Conservation (phyloP, 2,797 vertebrate genomes). For the Phaenicophaeus curvirostris region DNA sequence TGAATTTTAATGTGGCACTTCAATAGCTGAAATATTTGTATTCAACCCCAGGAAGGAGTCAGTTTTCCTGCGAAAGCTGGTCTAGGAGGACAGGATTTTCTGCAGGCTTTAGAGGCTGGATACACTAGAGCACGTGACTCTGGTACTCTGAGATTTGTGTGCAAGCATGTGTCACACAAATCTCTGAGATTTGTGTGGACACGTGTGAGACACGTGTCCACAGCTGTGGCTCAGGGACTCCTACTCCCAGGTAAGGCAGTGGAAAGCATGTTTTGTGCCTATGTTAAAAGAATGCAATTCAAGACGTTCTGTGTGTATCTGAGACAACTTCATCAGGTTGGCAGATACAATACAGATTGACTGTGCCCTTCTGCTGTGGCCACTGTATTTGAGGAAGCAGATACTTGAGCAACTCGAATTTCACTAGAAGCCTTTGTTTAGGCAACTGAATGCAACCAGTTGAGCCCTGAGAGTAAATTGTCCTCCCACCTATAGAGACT, state of each 20-base stretch:
- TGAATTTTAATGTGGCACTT: not conserved
- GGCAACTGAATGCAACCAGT: not conserved
- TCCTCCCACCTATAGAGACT: not conserved
- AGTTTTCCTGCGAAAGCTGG: not conserved
- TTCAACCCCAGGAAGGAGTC: not conserved
- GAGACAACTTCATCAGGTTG: not conserved
- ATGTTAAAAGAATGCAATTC: not conserved
- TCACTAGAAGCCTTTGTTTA: not conserved
- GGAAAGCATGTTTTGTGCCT: not conserved
- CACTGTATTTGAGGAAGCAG: not conserved
- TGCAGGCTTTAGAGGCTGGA: not conserved
- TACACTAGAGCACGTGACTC: not conserved
- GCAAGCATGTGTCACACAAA: too few relatives aligned
- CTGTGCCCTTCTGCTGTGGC: rapidly evolving
- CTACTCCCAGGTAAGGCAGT: not conserved
- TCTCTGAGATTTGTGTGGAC: too few relatives aligned
- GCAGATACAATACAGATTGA: not conserved
- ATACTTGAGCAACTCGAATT: not conserved
- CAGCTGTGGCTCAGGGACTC: not conserved
- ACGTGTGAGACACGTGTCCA: not conserved
- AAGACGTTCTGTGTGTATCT: not conserved
- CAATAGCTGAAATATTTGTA: not conserved
- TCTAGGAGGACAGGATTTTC: not conserved
- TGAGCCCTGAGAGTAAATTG: not conserved
- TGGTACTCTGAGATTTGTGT: not conserved